phyloP scores from a whole-genome alignment of 2,888 invertebrate species.

The Diloba caeruleocephala region DNA sequence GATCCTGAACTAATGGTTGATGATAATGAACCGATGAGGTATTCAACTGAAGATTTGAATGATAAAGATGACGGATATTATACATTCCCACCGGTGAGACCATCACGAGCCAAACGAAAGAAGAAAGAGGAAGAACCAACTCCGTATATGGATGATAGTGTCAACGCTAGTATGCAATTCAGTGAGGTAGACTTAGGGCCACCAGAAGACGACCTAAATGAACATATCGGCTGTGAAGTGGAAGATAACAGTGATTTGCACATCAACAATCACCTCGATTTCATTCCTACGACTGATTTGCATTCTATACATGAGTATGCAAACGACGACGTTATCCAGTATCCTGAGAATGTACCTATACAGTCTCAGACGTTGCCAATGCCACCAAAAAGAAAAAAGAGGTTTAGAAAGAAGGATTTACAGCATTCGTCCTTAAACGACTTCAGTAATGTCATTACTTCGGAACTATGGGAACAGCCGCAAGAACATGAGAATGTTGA shows the following conservation, averaged over 20 bases:
- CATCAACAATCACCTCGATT: slow-evolving; percentile 75
- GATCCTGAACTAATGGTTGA: slow-evolving; percentile 79
- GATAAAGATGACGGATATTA: slow-evolving; percentile 87
- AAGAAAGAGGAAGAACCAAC: slow-evolving; percentile 77
- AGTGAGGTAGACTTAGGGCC: slow-evolving; percentile 81
- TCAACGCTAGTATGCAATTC: slow-evolving; percentile 81
- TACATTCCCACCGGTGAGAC: slow-evolving; percentile 88
- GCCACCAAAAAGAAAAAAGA: slow-evolving; percentile 83
- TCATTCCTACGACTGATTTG: slow-evolving; percentile 72
- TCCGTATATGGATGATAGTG: slow-evolving; percentile 81
- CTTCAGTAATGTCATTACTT: slow-evolving; percentile 66
- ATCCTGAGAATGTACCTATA: slow-evolving; percentile 84
- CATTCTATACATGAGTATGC: slow-evolving; percentile 84
- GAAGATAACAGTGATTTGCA: slow-evolving; percentile 61
- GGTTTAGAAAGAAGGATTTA: slow-evolving; percentile 66
- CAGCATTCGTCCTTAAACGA: slow-evolving; percentile 79
- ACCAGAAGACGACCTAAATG: slow-evolving; percentile 85
- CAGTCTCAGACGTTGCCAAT: slow-evolving; percentile 83
- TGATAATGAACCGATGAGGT: slow-evolving; percentile 72
- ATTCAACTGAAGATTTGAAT: slow-evolving; percentile 81
- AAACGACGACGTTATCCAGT: slow-evolving; percentile 87
- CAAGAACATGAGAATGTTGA: slow-evolving; percentile 69
- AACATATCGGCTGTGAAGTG: slow-evolving; percentile 59
- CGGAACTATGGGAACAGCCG: slow-evolving; percentile 72
- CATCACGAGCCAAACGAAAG: slow-evolving; percentile 88